Base-by-base conservation (phyloP, 1,140 invertebrate genomes). In the Helicoverpa armigera region DNA sequence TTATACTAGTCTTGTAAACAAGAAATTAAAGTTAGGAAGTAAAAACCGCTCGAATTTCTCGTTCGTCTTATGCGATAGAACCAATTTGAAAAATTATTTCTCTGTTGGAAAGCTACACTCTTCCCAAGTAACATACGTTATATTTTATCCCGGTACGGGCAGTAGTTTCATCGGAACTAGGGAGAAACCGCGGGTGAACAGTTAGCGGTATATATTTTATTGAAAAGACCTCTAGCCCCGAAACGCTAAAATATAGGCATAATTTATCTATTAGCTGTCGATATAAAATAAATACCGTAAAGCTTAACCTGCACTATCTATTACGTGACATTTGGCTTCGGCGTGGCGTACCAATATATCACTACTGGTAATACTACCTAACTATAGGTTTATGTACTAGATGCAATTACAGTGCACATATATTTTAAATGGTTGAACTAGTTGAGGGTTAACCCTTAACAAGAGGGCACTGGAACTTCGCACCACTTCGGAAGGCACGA, bases 1-100 rank as follows among this genome's bases (percentile, higher is more conserved):
- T 85, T 53, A 67, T 75, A 58, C 35, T 43, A 13, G 54, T 65
- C 35, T 70, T 69, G 80, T 69, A 77, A 78, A 76, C 61, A 84
- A 80, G 53, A 63, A 53, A 56, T 63, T 67, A 75, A 82, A 81
- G 73, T 82, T 58, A 63, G 61, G 13, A 35, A 75, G 70, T 76
- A 79, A 51, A 58, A 58, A 35, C 35, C 50, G 56, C 75, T 65
- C 18, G 72, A 2, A 53, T 43, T 43, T 43, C 35, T 43, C 35
- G 5, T 7, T 43, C 9, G 7, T 43, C 4, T 9, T 9, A 35
- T 35, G 3, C 35, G 23, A 23, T 2, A 23, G 23, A 23, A 23
- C 23, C 0, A 23, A 23, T 23, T 23, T 0, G 23, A 23, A 23
- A 23, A 23, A 23, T 23, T 23, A 23, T 23, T 23, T 23, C 23